Evolutionary conservation across 2,888 invertebrate genomes (phyloP).

Genomic region (Ormyrus labotus): DNA sequence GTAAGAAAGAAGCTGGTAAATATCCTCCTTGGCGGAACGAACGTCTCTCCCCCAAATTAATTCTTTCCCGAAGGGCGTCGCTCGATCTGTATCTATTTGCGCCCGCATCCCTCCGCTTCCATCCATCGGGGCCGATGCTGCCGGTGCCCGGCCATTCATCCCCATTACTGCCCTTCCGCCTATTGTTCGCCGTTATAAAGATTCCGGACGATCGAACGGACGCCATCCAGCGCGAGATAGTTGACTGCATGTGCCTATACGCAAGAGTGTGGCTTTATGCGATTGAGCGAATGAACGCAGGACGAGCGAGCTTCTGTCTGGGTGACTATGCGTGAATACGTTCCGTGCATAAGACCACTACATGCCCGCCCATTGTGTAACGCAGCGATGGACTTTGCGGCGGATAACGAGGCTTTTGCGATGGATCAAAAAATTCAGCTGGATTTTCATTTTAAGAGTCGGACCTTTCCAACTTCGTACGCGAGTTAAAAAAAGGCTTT

Average conservation of each 20-base stretch:
- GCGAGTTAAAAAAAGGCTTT: too few relatives aligned
- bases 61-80: conserved; percentile 17
- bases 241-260: conserved; percentile 11
- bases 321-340: background rate
- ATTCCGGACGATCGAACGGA: conserved; percentile 46
- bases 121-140: background rate
- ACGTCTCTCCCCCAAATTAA: conserved; percentile 49
- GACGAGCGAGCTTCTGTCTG: background rate
- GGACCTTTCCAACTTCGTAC: too few relatives aligned
- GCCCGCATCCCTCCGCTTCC: background rate
- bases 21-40: conserved; percentile 30
- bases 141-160: conserved; percentile 33
- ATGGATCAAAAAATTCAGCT: too few relatives aligned
- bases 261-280: conserved; percentile 16
- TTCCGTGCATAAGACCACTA: too few relatives aligned
- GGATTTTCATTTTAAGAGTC: too few relatives aligned
- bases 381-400: too few relatives aligned
- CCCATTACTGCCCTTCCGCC: conserved; percentile 49
- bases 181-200: conserved; percentile 52
- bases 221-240: conserved; percentile 14
- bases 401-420: too few relatives aligned
- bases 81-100: conserved; percentile 35
- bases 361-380: too few relatives aligned
- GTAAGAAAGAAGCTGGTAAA: conserved; percentile 42
- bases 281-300: conserved; percentile 22